Conservation (phyloP, 2,113 vertebrate genomes). For the Muntiacus muntjak region DNA sequence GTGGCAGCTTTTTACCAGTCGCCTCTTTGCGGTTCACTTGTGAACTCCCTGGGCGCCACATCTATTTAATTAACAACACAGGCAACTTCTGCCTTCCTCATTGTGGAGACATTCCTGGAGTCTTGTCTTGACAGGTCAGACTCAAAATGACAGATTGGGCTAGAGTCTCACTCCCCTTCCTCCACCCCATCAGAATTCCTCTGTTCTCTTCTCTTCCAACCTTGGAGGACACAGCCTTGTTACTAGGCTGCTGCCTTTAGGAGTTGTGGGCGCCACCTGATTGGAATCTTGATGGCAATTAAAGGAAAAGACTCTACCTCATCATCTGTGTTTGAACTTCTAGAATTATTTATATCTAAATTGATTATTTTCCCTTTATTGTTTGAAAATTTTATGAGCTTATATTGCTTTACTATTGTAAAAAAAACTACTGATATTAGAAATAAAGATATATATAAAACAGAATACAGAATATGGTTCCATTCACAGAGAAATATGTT, state of each 20-base stretch:
- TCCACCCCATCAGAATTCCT: not conserved
- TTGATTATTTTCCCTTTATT: not conserved
- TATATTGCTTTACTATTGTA: not conserved
- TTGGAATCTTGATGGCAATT: not conserved
- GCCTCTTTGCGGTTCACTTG: not conserved
- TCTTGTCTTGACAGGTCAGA: constrained; percentile 34
- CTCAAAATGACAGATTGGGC: constrained; percentile 43
- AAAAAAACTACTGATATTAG: not conserved
- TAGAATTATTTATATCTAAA: not conserved
- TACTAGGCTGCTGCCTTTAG: not conserved
- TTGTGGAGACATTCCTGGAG: not conserved
- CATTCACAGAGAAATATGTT: not conserved
- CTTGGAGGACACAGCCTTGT: not conserved
- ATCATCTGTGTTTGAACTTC: not conserved
- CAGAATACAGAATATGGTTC: not conserved
- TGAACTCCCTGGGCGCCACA: not conserved
- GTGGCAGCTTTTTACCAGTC: not conserved
- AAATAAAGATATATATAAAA: not conserved
- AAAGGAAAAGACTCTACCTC: not conserved
- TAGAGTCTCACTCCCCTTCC: not conserved
- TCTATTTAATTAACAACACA: constrained; percentile 53
- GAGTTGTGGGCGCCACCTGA: not conserved
- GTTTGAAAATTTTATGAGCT: not conserved
- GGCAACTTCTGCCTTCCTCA: not conserved
- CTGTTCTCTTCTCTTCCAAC: not conserved